A percentile compares a stretch with the other conserved stretches of the same genome.
phyloP scores from a whole-genome alignment of 2,888 invertebrate species.

The Heteromurus nitidus region DNA sequence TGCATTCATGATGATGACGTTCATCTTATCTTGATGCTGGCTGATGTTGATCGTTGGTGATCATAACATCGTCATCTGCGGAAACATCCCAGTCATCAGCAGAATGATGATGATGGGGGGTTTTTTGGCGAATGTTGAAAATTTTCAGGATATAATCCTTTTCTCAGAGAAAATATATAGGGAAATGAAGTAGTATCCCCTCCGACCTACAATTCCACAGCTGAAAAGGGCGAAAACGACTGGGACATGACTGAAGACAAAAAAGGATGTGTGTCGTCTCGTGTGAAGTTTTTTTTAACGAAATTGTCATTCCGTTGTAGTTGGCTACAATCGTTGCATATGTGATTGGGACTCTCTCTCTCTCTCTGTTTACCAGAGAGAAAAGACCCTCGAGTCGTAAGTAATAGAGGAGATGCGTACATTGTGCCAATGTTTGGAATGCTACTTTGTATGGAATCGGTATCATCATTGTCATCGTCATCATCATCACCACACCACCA shows the following conservation, averaged over 20 bases:
- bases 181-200: too few species aligned
- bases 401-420: neutral
- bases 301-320: conserved; percentile 67
- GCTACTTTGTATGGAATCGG: conserved; percentile 58
- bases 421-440: neutral
- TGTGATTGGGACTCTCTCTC: conserved; percentile 44
- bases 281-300: conserved; percentile 56
- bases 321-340: conserved; percentile 59
- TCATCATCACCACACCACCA: too few species aligned
- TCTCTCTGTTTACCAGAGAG: neutral
- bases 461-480: conserved; percentile 48
- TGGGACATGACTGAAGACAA: conserved; percentile 40
- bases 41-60: conserved; percentile 13
- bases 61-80: neutral
- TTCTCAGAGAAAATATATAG: too few species aligned
- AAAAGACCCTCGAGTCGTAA: too few species aligned
- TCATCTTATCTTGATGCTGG: conserved; percentile 38
- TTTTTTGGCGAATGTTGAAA: neutral
- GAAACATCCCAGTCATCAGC: conserved; percentile 26
- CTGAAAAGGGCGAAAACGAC: neutral
- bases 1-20: conserved; percentile 33
- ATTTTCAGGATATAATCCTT: too few species aligned
- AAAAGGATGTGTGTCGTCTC: neutral
- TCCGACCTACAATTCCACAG: too few species aligned
- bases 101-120: conserved; percentile 20